A percentile compares a stretch with the other conserved stretches of the same genome.
phyloP scores from a whole-genome alignment of 2,888 invertebrate species.

The Zaprionus obscuricornis region DNA sequence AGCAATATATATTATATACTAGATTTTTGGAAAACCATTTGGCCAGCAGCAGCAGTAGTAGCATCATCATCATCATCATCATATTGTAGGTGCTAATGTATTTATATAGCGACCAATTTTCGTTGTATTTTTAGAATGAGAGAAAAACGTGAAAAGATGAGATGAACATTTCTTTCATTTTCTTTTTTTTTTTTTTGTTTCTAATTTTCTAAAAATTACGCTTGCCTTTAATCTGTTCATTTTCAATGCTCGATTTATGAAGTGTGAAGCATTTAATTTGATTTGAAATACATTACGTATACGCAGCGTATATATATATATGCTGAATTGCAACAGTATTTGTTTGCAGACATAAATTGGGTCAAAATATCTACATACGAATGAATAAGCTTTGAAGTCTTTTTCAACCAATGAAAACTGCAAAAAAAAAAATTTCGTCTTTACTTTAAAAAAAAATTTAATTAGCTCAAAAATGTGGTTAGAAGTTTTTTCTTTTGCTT shows the following conservation, averaged over 20 bases:
- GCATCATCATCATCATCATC: too few species aligned
- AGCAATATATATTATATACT: too few species aligned
- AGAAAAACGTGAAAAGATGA: conserved; percentile 26
- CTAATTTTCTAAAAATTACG: conserved; percentile 3
- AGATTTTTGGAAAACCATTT: too few species aligned
- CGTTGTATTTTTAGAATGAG: conserved; percentile 62
- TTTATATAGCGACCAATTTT: conserved; percentile 70
- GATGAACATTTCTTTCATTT: too few species aligned
- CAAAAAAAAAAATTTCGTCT: too few species aligned
- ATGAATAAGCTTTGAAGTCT: conserved; percentile 63
- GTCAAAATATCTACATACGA: conserved; percentile 52
- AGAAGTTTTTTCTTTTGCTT: too few species aligned
- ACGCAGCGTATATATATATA: neutral
- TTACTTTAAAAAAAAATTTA: conserved; percentile 33
- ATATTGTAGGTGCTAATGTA: conserved; percentile 72
- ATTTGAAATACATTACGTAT: conserved; percentile 39
- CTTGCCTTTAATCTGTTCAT: conserved; percentile 69
- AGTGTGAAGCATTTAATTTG: conserved; percentile 72
- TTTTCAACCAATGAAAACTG: too few species aligned
- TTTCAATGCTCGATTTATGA: conserved; percentile 72
- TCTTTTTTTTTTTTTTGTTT: too few species aligned
- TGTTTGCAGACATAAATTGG: conserved; percentile 54
- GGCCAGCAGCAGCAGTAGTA: conserved; percentile 35
- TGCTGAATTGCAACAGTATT: conserved; percentile 25
- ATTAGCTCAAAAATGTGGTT: conserved; percentile 29